Conservation (phyloP, 2,113 vertebrate genomes). For the Urocitellus parryii region DNA sequence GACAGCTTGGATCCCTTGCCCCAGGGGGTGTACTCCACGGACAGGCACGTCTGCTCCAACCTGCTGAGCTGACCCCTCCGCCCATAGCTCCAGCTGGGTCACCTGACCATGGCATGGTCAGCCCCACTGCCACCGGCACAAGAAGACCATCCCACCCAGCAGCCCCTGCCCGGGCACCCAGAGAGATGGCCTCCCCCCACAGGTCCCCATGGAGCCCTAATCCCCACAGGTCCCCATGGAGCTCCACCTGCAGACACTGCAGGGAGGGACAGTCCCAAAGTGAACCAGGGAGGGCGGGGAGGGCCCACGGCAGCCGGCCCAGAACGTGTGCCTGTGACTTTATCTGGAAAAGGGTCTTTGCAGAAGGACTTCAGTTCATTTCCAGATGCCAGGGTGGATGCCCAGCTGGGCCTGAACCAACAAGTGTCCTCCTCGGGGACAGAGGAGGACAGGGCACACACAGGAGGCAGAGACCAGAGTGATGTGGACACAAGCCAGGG, state of each 20-base stretch:
- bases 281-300: rapidly evolving
- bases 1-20: rapidly evolving
- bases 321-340: background rate
- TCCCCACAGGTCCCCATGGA: no score
- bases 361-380: background rate
- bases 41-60: rapidly evolving
- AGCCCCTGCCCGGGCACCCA: background rate
- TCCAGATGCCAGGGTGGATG: background rate
- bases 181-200: background rate
- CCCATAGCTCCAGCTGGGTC: background rate
- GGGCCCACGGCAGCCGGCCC: background rate
- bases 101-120: background rate
- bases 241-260: background rate
- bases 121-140: background rate
- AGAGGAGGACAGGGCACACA: background rate
- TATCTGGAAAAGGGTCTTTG: background rate
- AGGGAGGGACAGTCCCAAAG: no score
- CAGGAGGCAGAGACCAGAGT: background rate
- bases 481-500: background rate
- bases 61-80: background rate
- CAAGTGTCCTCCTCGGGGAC: background rate
- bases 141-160: background rate
- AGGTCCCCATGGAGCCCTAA: background rate
- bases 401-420: background rate
- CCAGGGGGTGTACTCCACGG: background rate